Conservation (phyloP, 2,888 invertebrate genomes). For the Ectobius pallidus region DNA sequence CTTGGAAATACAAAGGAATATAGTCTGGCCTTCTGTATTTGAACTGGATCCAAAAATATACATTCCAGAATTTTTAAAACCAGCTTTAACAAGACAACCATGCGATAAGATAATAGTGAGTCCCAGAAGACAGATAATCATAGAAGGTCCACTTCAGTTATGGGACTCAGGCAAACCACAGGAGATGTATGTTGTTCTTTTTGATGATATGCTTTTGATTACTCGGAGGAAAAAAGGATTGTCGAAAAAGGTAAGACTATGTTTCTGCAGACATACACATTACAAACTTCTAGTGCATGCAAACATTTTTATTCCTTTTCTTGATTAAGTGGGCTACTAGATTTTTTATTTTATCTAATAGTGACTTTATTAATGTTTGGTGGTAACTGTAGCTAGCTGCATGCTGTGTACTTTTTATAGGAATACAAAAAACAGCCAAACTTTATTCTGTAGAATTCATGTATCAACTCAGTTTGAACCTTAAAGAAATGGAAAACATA, state of each 20-base stretch:
- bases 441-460: too few relatives aligned
- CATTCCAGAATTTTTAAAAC: constrained; percentile 60
- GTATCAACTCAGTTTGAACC: too few relatives aligned
- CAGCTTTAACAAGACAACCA: constrained; percentile 62
- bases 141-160: constrained; percentile 56
- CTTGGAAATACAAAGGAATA: constrained; percentile 65
- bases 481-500: too few relatives aligned
- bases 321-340: too few relatives aligned
- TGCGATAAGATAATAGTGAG: constrained; percentile 65
- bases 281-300: too few relatives aligned
- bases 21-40: constrained; percentile 65
- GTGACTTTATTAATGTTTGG: too few relatives aligned
- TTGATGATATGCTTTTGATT: constrained; percentile 67
- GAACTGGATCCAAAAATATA: constrained; percentile 62
- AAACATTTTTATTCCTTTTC: too few relatives aligned
- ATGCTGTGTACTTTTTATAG: too few relatives aligned
- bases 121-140: constrained; percentile 55
- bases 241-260: constrained; percentile 53
- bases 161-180: constrained; percentile 62
- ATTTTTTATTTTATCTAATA: too few relatives aligned
- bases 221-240: constrained; percentile 62
- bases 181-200: constrained; percentile 65
- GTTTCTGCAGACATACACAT: too few relatives aligned
- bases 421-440: too few relatives aligned
- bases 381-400: too few relatives aligned